phyloP scores from a whole-genome alignment of 2,113 vertebrate genomes.

The Rostratula benghalensis region DNA sequence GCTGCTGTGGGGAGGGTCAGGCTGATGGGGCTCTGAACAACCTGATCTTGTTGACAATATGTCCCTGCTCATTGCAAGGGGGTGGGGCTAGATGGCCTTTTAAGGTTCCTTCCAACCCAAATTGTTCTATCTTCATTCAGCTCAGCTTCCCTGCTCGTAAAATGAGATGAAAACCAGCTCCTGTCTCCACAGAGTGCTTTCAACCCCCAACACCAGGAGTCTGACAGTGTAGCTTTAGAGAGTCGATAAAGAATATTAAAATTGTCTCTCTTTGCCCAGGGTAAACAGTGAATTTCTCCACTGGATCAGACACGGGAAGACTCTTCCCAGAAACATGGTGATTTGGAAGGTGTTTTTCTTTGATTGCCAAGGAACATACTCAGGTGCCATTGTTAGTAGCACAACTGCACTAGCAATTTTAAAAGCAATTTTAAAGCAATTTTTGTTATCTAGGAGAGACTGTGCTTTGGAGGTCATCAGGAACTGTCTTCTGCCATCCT shows the following conservation, averaged over 20 bases:
- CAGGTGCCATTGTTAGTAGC: not conserved
- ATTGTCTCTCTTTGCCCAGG: not conserved
- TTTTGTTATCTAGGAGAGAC: not conserved
- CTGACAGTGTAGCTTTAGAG: not conserved
- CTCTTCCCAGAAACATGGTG: not conserved
- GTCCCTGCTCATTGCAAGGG: not conserved
- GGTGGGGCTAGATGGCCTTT: too few relatives aligned
- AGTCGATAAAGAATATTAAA: not conserved
- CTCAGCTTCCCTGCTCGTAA: not conserved
- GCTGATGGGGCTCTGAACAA: not conserved
- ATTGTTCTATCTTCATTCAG: not conserved
- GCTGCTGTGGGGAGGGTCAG: not conserved
- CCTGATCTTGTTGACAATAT: not conserved
- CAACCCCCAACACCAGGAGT: not conserved
- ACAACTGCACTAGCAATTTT: not conserved
- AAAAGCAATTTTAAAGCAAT: not conserved
- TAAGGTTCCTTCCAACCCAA: not conserved
- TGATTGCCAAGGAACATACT: not conserved
- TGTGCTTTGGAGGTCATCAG: not conserved
- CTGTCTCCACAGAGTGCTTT: not conserved
- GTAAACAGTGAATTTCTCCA: not conserved
- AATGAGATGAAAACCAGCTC: not conserved
- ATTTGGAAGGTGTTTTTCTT: not conserved
- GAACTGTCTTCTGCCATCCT: not conserved
- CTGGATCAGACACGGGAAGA: not conserved